A percentile compares a stretch with the other conserved stretches of the same genome.
Conservation (phyloP, 2,797 vertebrate species). For the Heteromormyrus szaboi region DNA sequence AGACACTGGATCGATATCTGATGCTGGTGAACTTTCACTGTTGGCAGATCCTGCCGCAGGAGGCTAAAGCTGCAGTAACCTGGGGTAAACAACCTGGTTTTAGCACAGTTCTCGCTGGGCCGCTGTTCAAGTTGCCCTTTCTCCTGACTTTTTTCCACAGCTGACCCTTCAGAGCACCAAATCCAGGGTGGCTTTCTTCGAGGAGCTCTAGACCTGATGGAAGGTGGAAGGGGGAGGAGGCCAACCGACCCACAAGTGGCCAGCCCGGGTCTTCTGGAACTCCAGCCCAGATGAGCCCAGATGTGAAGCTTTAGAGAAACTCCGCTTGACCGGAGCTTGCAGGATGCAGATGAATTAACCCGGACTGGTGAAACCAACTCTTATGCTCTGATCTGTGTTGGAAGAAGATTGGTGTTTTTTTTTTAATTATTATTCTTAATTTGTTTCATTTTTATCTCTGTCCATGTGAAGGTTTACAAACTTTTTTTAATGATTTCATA, state of each 20-base stretch:
- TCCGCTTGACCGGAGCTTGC: not conserved
- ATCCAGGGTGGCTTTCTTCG: slow-evolving; percentile 90
- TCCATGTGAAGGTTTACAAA: not conserved
- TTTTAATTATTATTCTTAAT: not conserved
- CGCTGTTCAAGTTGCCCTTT: not conserved
- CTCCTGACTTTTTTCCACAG: slow-evolving; percentile 61
- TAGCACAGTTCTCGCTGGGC: not conserved
- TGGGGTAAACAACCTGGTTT: not conserved
- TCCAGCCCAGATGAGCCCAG: not conserved
- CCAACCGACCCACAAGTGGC: not conserved
- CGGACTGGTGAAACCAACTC: not conserved
- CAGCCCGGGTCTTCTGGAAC: not conserved
- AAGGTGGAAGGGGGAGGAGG: not conserved
- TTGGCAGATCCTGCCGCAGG: not conserved
- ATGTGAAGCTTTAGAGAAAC: not conserved
- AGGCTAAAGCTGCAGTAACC: not conserved
- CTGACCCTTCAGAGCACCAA: slow-evolving; percentile 92
- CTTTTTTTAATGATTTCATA: not conserved
- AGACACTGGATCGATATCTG: not conserved
- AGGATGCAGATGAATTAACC: not conserved
- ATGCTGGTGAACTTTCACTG: not conserved
- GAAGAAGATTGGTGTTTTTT: not conserved
- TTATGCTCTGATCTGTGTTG: not conserved
- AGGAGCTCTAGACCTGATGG: slow-evolving; percentile 73
- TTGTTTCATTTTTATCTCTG: not conserved